Base-by-base conservation (phyloP, 2,797 vertebrate species). In the Babyrousa celebensis region DNA sequence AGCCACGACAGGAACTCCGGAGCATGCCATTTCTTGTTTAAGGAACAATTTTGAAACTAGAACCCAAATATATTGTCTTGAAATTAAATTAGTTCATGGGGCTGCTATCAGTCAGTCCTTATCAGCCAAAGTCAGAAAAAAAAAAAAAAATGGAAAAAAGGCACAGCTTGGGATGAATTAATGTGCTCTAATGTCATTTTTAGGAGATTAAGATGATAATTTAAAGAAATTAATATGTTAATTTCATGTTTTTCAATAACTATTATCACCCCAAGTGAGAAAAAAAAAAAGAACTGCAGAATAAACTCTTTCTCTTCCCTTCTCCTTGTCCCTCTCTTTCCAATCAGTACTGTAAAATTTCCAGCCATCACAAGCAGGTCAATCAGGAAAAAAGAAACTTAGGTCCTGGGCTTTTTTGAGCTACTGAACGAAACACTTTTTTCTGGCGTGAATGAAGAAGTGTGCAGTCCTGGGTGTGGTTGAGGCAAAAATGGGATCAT, bases 181-280 rank as follows among this genome's bases (percentile, higher is more conserved):
- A 58, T 71, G 29, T 36, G 6, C 21, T 63, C 67, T 36, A 75
- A 75, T 89, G 74, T 65, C 52, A 27, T 54, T 63, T 92, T 4
- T 32, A 23, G 85, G 60, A 36, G 32, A 52, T 70, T 85, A 89
- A 82, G 25, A 52, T 62, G 12, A 52, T n/a, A 70, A 32, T 85
- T 85, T 63, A 85, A 90, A 83, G 0, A 56, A 65, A 78, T 54
- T 32, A 84, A 84, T 84, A 48, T 60, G 29, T 23, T 75, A 58
- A 92, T 89, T 77, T 85, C 3, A 75, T 82, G 5, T 71, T 85
- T 91, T 85, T 85, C 27, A 54, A 36, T 87, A 91, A 25, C 25
- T 60, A 10, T 56, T 74, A 75, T 52, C 10, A 17, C 18, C 15
- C 23, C 52, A 52, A 65, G 15, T 25, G 18, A 12, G 43, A 2